A percentile compares a stretch with the other conserved stretches of the same genome.
phyloP scores from a whole-genome alignment of 2,888 invertebrate genomes.

The Phytoseiulus persimilis region DNA sequence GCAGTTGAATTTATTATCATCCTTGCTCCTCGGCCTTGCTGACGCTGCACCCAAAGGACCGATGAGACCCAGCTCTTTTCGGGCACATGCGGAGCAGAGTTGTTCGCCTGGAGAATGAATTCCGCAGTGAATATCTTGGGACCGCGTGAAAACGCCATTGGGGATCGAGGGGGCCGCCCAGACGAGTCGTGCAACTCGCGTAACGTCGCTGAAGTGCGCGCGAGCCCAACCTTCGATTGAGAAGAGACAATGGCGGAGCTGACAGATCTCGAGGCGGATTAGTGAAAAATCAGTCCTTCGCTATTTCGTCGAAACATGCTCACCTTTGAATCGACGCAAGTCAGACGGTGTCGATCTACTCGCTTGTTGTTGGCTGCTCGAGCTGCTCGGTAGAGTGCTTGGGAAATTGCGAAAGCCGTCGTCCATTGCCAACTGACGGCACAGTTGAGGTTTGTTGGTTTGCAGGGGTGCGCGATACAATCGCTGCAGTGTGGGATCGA shows the following conservation, averaged over 20 bases:
- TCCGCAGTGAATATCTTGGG: no score
- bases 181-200: no score
- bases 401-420: conserved; percentile 52
- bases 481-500: conserved; percentile 41
- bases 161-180: no score
- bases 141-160: no score
- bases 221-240: no score
- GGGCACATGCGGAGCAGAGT: conserved; percentile 44
- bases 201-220: no score
- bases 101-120: neutral
- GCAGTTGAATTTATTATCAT: conserved; percentile 45
- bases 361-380: neutral
- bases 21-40: conserved; percentile 43
- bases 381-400: neutral
- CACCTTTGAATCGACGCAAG: conserved; percentile 20
- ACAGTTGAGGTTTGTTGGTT: conserved; percentile 64
- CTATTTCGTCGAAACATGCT: neutral
- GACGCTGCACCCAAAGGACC: conserved; percentile 40
- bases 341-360: neutral
- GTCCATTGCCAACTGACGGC: conserved; percentile 69
- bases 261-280: no score
- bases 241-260: no score
- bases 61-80: conserved; percentile 42
- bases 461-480: conserved; percentile 45
- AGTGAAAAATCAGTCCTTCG: no score